Evolutionary conservation across 1,140 invertebrate species (phyloP), one percentile per base, ranked within the genome.

Genomic region (Musca vetustissima): DNA sequence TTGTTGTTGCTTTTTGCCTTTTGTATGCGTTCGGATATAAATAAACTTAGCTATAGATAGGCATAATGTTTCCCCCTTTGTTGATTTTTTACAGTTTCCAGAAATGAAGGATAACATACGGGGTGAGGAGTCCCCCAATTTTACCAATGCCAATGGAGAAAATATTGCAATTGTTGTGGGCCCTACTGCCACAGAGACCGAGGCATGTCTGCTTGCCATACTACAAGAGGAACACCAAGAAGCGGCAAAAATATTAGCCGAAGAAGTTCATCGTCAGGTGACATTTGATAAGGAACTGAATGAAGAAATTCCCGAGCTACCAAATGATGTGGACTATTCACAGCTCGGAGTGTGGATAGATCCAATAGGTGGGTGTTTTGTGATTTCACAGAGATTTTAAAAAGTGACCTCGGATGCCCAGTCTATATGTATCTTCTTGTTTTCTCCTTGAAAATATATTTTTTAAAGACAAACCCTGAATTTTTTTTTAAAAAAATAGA

Each of bases 301-400:
- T 8, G 75, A 77, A 6, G 69, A 73, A 43, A 72, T 78, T 55
- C 74, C 81, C 17, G 69, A 81, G 28, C 71, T 83, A 24, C 73
- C 81, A 32, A 66, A 72, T 4, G 69, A 74, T 1, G 52, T 82
- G 7, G 73, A 81, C 76, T 85, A 73, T 52, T 77, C n/a, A 43
- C 82, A 75, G 69, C 75, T 96, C 68, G 94, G 91, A 25, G 88
- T 98, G 70, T 98, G 95, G 95, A 96, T 98, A 78, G 96, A 98
- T 87, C 96, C 96, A 0, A 97, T 98, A 75, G 95, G 95, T 96
- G 87, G 79, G 72, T 74, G 7, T 24, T 59, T 4, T 3, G 3
- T 4, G 28, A 28, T 8, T 43, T 7, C 36, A 43, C 6, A 43
- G 36, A 43, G n/a, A n/a, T n/a, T n/a, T n/a, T n/a, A n/a, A n/a